Evolutionary conservation across 2,888 invertebrate species (phyloP), one percentile per base, ranked within the genome.

Genomic region (Aporophyla lueneburgensis): DNA sequence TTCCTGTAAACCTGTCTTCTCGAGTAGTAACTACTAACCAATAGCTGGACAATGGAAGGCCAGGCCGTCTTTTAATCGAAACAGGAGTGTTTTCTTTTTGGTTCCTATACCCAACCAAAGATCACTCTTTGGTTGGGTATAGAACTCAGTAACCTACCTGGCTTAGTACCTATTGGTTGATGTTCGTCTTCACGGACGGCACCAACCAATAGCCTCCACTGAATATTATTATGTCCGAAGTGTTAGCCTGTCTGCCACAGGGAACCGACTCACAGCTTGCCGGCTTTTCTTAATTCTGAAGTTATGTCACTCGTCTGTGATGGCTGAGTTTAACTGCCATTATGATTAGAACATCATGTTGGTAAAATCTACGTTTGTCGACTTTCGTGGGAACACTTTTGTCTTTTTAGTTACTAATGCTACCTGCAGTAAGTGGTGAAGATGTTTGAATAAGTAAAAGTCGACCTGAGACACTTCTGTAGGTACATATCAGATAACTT

Each of bases 361-460:
- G 19, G 43, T 70, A 67, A 74, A 65, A 67, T 80, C 66, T 66
- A 43, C 63, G 49, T 76, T 84, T 84, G 82, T 72, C 56, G 84
- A 84, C 70, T 73, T 76, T 83, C 80, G 80, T 84, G 82, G 62
- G 80, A 83, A 76, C 21, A 71, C 43, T 78, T 56, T 77, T 77
- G 56, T 72, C 5, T 77, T 51, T 74, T 56, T 74, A 61, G 69
- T 76, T 72, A 58, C 33, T 51, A 73, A 43, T 46, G 56, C 43
- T 71, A 46, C 51, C 67, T 67, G 46, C 63, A 83, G 62, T 78
- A 78, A 71, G 71, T 68, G 49, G 40, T 67, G 59, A 69, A 78
- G 53, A 78, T 43, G 71, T 62, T 62, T 68, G 61, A 71, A 65
- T 49, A 33, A 72, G 73, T 72, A 82, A 82, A 78, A 82, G 69